These are phyloP conservation scores for Platalea minor DNA, from an alignment of 2,797 vertebrate species.

Conservation along the genomic window DNA sequence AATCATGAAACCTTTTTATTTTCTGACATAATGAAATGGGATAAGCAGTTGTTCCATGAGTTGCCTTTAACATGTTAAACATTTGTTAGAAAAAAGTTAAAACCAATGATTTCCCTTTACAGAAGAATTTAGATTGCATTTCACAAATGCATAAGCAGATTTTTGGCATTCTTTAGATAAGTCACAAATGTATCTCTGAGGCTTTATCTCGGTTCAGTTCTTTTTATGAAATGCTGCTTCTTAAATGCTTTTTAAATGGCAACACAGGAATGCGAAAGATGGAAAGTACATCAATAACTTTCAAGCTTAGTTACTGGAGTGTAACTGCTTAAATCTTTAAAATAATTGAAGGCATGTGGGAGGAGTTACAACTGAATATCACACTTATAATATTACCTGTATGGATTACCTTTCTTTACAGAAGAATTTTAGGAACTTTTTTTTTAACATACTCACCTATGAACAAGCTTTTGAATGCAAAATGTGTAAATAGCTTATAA, in stretches of 20 bases:
- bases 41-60: neutral
- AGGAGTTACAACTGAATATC: neutral
- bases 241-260: neutral
- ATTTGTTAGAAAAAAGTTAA: neutral
- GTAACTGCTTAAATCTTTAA: neutral
- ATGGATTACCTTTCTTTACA: neutral
- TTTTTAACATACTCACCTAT: neutral
- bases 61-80: neutral
- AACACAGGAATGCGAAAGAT: neutral
- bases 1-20: neutral
- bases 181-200: neutral
- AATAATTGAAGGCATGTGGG: neutral
- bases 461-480: neutral
- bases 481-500: neutral
- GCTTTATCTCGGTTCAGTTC: neutral
- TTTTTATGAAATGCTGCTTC: neutral
- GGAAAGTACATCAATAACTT: neutral
- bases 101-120: neutral
- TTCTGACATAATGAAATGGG: neutral
- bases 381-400: neutral
- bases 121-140: neutral
- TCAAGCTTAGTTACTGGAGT: neutral
- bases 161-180: neutral
- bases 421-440: neutral
- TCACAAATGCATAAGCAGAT: neutral